Evolutionary conservation across 2,888 invertebrate genomes (phyloP).

Genomic region (Autographa gamma): DNA sequence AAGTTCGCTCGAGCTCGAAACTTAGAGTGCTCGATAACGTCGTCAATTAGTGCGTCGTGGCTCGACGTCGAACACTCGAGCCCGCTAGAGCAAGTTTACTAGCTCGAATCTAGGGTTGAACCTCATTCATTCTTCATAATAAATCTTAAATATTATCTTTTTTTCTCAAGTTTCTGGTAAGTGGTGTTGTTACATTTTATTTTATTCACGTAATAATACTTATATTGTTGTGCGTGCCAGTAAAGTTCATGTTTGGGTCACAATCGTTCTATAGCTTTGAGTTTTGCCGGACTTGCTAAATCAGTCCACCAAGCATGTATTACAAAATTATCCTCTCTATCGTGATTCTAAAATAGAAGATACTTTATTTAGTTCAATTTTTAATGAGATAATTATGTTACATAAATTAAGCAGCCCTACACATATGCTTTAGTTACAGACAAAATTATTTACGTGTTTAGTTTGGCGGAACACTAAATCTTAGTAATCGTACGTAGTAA

Average conservation of each 20-base stretch:
- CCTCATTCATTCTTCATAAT: constrained; percentile 31
- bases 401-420: constrained; percentile 37
- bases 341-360: no score
- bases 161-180: constrained; percentile 9
- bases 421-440: constrained; percentile 46
- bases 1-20: constrained; percentile 76
- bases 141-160: constrained; percentile 22
- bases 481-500: constrained; percentile 62
- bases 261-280: no score
- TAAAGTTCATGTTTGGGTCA: no score
- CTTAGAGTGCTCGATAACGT: constrained; percentile 80
- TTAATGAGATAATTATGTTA: neutral
- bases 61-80: constrained; percentile 57
- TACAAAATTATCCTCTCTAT: no score
- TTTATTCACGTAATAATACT: neutral
- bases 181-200: constrained; percentile 4
- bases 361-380: no score
- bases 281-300: no score
- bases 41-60: constrained; percentile 82
- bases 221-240: constrained; percentile 7
- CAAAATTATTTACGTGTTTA: constrained; percentile 55
- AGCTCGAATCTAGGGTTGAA: constrained; percentile 55
- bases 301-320: no score
- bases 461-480: constrained; percentile 53
- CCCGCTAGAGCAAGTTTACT: constrained; percentile 56